A percentile compares a stretch with the other conserved stretches of the same genome.
These are phyloP conservation scores for Parotia lawesii DNA, from an alignment of 2,113 vertebrate species.

Conservation along the genomic window DNA sequence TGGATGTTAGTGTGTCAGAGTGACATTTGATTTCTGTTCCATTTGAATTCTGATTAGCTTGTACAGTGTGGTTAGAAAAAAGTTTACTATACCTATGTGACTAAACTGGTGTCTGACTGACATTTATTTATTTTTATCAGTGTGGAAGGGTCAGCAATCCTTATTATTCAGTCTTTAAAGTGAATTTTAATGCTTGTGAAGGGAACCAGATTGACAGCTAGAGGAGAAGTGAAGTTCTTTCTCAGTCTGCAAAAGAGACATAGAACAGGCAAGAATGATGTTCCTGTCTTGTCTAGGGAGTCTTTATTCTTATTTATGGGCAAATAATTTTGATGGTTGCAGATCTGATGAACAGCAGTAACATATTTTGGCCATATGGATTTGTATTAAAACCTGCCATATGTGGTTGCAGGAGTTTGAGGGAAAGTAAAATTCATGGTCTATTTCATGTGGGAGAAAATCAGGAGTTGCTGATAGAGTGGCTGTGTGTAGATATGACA, in stretches of 20 bases:
- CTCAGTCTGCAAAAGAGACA: neutral
- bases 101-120: constrained; percentile 22
- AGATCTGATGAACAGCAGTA: neutral
- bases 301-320: neutral
- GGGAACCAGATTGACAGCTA: neutral
- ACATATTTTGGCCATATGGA: neutral
- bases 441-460: constrained; percentile 13
- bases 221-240: neutral
- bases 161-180: constrained; percentile 35
- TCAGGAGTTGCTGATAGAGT: neutral
- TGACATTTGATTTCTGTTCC: constrained; percentile 47
- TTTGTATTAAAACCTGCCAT: neutral
- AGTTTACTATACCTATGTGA: constrained; percentile 10
- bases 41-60: constrained; percentile 45
- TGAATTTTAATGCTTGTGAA: constrained; percentile 36
- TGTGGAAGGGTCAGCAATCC: constrained; percentile 34
- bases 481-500: constrained; percentile 1
- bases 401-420: neutral
- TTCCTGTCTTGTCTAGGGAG: neutral
- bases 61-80: neutral
- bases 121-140: constrained; percentile 43
- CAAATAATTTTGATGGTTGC: neutral
- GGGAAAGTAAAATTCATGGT: neutral
- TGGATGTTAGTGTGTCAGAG: constrained; percentile 18
- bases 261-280: neutral